A percentile compares a stretch with the other conserved stretches of the same genome.
Conservation (phyloP, 2,888 invertebrate genomes). For the Biston betularia region DNA sequence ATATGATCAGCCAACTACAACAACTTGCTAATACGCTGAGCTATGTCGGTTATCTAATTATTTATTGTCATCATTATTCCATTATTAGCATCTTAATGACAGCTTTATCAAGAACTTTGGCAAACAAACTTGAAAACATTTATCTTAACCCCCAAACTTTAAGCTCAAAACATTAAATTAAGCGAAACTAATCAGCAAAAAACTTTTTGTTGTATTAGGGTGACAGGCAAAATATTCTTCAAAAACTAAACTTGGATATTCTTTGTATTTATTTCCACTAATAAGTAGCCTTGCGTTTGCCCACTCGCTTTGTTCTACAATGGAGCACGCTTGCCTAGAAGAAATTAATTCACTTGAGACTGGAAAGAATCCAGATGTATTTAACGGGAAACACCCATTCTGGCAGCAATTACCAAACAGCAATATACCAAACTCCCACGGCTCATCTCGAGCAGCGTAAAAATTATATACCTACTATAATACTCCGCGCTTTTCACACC, state of each 20-base stretch:
- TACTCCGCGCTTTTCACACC: slow-evolving; percentile 14
- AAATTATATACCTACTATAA: slow-evolving; percentile 1
- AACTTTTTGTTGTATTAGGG: slow-evolving; percentile 6
- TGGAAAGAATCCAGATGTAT: background rate
- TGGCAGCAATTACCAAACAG: no score
- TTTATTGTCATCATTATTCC: background rate
- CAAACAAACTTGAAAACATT: slow-evolving; percentile 34
- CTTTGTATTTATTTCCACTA: background rate
- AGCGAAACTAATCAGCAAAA: background rate
- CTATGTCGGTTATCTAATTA: no score
- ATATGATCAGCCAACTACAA: no score
- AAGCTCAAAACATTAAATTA: slow-evolving; percentile 8
- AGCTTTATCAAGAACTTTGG: background rate
- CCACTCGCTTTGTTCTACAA: no score
- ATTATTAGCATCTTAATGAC: background rate
- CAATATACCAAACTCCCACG: slow-evolving; percentile 21
- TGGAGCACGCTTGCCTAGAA: no score
- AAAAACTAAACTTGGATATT: background rate
- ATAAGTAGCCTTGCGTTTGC: no score
- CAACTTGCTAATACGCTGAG: no score
- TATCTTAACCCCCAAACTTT: slow-evolving; percentile 22
- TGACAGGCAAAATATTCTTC: background rate
- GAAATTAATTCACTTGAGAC: no score
- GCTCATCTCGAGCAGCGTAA: slow-evolving; percentile 4
- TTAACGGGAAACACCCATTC: no score